These are phyloP conservation scores for Thalpophila matura DNA, from an alignment of 2,888 invertebrate species.

Conservation along the genomic window DNA sequence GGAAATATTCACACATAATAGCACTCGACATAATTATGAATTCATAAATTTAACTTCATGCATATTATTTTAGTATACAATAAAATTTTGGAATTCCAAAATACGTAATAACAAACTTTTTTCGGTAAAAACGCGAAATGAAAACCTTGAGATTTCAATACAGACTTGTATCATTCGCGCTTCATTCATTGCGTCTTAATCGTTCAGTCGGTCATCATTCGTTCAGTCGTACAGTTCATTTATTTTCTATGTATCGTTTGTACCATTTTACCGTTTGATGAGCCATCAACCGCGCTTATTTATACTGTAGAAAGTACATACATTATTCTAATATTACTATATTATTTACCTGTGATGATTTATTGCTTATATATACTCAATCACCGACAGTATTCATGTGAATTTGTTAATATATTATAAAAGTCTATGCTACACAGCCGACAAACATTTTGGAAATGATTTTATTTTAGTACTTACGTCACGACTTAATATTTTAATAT, in stretches of 20 bases:
- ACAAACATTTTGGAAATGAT: constrained; percentile 61
- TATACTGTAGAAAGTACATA: constrained; percentile 20
- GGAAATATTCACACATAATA: constrained; percentile 58
- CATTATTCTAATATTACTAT: constrained; percentile 35
- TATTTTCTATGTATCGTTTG: constrained; percentile 42
- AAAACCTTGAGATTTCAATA: constrained; percentile 44
- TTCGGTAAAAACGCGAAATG: constrained; percentile 1
- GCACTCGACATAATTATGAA: constrained; percentile 46
- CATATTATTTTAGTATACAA: constrained; percentile 9
- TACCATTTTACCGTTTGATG: constrained; percentile 52
- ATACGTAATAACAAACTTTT: constrained; percentile 10
- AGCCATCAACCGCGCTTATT: constrained; percentile 39
- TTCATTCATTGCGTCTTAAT: constrained; percentile 21
- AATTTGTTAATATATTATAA: constrained; percentile 30
- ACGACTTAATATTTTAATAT: not conserved
- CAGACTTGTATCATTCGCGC: constrained; percentile 28
- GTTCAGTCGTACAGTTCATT: constrained; percentile 37
- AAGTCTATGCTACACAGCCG: constrained; percentile 68
- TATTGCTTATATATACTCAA: constrained; percentile 54
- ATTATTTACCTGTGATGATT: constrained; percentile 52
- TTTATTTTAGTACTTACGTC: constrained; percentile 11
- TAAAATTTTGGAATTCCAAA: constrained; percentile 18
- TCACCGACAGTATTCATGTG: constrained; percentile 20
- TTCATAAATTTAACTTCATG: constrained; percentile 27
- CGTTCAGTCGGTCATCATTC: constrained; percentile 54